These are phyloP conservation scores for Capricornis sumatraensis DNA, from an alignment of 2,113 vertebrate genomes.

Conservation along the genomic window DNA sequence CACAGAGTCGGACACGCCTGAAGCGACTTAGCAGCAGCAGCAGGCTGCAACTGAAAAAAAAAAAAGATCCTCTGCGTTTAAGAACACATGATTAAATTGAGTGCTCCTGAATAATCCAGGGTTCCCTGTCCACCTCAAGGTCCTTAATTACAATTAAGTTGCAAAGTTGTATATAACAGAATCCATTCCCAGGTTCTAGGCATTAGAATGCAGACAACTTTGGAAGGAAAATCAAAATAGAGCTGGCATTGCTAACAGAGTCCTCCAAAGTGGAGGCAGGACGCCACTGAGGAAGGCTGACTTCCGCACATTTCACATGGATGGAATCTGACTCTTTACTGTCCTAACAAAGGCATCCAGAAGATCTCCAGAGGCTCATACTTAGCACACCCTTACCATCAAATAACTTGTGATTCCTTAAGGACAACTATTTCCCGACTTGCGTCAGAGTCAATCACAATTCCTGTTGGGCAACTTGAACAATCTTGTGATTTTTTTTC, in stretches of 20 bases:
- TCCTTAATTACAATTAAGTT: background rate
- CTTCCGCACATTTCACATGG: background rate
- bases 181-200: background rate
- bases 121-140: background rate
- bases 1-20: too few relatives aligned
- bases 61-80: background rate
- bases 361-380: background rate
- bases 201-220: background rate
- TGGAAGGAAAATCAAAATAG: background rate
- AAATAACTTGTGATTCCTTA: background rate
- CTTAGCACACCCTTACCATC: background rate
- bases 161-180: background rate
- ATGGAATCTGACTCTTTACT: background rate
- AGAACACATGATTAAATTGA: background rate
- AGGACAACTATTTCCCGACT: background rate
- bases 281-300: background rate
- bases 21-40: too few relatives aligned
- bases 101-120: background rate
- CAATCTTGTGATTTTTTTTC: background rate
- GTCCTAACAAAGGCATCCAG: background rate
- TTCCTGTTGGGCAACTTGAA: background rate
- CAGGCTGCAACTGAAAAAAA: too few relatives aligned
- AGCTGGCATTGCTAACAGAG: background rate
- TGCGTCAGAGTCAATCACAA: background rate
- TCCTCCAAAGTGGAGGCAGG: too few relatives aligned